Evolutionary conservation across 64 coral and sea anemone species (phyloP).

Genomic region (Catalaphyllia jardinei): DNA sequence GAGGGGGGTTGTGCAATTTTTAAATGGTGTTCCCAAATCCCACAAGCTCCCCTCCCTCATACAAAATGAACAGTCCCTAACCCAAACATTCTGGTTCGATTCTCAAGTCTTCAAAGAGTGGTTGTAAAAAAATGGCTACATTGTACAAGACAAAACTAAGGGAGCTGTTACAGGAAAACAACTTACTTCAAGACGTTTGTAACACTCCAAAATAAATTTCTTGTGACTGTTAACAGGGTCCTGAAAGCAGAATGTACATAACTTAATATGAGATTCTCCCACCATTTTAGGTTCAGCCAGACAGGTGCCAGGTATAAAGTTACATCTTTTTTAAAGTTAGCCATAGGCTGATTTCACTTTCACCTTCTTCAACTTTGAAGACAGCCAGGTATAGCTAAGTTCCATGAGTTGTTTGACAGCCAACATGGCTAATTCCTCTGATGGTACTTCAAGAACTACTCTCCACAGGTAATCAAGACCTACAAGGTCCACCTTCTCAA

Average conservation of each 20-base stretch:
- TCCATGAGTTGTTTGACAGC: slow-evolving; percentile 75
- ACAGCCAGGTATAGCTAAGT: slow-evolving; percentile 87
- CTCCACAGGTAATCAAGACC: slow-evolving; percentile 88
- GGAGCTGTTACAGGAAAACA: not conserved
- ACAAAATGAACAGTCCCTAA: no score
- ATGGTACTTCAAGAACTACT: slow-evolving; percentile 82
- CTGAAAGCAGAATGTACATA: slow-evolving; percentile 26
- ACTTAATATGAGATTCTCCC: not conserved
- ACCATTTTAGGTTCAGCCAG: not conserved
- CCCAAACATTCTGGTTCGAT: no score
- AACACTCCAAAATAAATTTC: slow-evolving; percentile 93
- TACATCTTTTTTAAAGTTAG: no score
- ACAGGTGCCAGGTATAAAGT: no score
- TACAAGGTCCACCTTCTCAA: slow-evolving; percentile 88
- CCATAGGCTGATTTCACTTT: no score
- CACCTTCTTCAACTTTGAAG: slow-evolving; percentile 89
- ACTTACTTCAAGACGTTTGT: slow-evolving; percentile 89
- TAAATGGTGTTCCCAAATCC: no score
- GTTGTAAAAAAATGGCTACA: no score
- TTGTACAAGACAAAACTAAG: not conserved
- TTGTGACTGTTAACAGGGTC: slow-evolving; percentile 89
- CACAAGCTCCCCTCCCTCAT: no score
- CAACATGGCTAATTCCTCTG: slow-evolving; percentile 85
- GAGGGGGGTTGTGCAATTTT: no score
- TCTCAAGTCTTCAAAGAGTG: no score